phyloP scores from a whole-genome alignment of 2,797 vertebrate genomes.

The Etheostoma nigrum region DNA sequence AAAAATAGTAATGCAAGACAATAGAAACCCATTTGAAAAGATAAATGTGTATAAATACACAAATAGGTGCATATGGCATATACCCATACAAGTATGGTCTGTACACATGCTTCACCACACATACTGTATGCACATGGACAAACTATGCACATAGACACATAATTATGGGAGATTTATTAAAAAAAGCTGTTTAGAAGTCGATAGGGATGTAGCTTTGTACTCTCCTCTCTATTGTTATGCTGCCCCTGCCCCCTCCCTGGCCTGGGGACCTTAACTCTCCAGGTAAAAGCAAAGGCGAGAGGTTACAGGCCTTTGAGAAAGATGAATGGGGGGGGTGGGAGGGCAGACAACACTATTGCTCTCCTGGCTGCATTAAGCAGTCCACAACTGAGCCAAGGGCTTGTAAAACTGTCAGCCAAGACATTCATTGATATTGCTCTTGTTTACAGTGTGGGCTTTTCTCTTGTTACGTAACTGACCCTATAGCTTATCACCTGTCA shows the following conservation, averaged over 20 bases:
- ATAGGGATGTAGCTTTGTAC: constrained; percentile 26
- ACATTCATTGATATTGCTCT: constrained; percentile 29
- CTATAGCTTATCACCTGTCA: constrained; percentile 47
- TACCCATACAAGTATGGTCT: too few species aligned
- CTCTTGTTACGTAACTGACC: constrained; percentile 50
- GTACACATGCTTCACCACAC: too few species aligned
- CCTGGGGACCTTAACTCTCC: constrained; percentile 27
- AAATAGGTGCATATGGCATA: too few species aligned
- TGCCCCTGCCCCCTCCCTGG: constrained; percentile 21
- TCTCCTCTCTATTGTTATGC: constrained; percentile 57
- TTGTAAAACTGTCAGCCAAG: constrained; percentile 57
- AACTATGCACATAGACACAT: too few species aligned
- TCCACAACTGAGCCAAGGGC: constrained; percentile 30
- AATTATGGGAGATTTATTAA: too few species aligned
- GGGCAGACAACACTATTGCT: constrained; percentile 39
- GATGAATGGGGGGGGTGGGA: constrained; percentile 32
- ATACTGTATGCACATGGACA: too few species aligned
- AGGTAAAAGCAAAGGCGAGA: constrained; percentile 49
- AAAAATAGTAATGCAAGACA: too few species aligned
- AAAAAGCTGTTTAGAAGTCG: too few species aligned
- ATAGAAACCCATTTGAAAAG: too few species aligned
- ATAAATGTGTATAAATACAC: too few species aligned
- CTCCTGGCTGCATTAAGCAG: constrained; percentile 29
- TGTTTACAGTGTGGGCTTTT: constrained; percentile 56
- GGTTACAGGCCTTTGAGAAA: constrained; percentile 47